Percentiles rank a stretch among this genome's conserved stretches.
Conservation (phyloP, 2,888 invertebrate genomes). For the Erpobdella octoculata region DNA sequence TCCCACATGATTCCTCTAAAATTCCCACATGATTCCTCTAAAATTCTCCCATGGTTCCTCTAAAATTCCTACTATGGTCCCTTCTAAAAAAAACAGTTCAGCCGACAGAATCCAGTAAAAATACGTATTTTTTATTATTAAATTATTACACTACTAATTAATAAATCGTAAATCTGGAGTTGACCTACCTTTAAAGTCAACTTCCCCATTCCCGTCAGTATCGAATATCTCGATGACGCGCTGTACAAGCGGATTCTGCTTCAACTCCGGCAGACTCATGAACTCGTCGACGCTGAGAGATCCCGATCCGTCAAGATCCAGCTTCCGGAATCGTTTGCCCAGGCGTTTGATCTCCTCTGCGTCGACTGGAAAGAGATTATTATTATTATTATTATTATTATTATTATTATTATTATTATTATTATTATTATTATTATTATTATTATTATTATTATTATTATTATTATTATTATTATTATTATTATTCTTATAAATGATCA, state of each 20-base stretch:
- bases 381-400: not conserved
- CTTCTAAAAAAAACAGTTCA: too few relatives aligned
- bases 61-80: too few relatives aligned
- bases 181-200: slow-evolving; percentile 69
- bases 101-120: too few relatives aligned
- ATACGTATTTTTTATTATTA: too few relatives aligned
- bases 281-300: slow-evolving; percentile 97
- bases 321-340: slow-evolving; percentile 94
- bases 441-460: not conserved
- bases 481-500: not conserved
- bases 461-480: not conserved
- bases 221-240: slow-evolving; percentile 99
- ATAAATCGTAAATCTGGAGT: too few relatives aligned
- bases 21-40: too few relatives aligned
- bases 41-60: too few relatives aligned
- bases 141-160: too few relatives aligned
- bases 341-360: slow-evolving; percentile 96
- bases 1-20: too few relatives aligned
- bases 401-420: not conserved
- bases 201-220: slow-evolving; percentile 98
- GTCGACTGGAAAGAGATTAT: slow-evolving; percentile 66
- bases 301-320: slow-evolving; percentile 96
- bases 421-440: not conserved
- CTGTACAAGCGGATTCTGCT: slow-evolving; percentile 98
- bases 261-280: slow-evolving; percentile 96